Base-by-base conservation (phyloP, 92 coral and sea anemone species). In the Paragorgia papillata region DNA sequence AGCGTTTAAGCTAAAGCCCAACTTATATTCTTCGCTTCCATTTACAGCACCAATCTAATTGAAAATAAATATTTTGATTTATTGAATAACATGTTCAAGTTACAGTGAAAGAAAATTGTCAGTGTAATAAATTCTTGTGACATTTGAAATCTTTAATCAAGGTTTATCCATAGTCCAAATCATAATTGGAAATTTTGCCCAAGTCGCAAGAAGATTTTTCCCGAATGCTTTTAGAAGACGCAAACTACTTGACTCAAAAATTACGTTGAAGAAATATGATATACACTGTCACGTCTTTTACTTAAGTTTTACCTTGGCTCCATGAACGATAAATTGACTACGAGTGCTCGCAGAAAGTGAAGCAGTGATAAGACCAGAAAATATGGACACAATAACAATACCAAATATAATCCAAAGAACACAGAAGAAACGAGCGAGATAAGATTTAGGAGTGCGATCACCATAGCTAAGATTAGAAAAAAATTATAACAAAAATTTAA, bases 351-450 rank as follows among this genome's bases (percentile, higher is more conserved):
- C 97, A 0, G 94, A 80, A 2, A 93, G 89, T 0, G 94, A 79
- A 5, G 97, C 94, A 13, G 94, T 93, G 25, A 90, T 88, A 33
- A 90, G 63, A 0, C 97, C 97, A 46, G 97, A 88, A 65, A 93
- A 90, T n/a, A 85, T 93, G 25, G 94, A 86, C 15, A 93, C 68
- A 35, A 90, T 86, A 63, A 86, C 89, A 50, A 93, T 85, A 0
- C 97, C 97, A 50, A 84, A 88, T 43, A 93, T 88, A 48, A 93
- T 93, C 97, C 97, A 93, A 12, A 93, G 33, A 46, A 93, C 69
- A 69, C 97, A 88, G 76, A 93, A 93, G 17, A 90, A 31, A 28
- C 97, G 91, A 22, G 91, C 97, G 34, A 90, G 91, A 1, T 88
- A 67, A 20, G 91, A 86, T 18, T 80, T 88, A 0, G 97, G 97